Percentiles rank a stretch among this genome's conserved stretches.
phyloP scores from a whole-genome alignment of 2,888 invertebrate species.

The Balanococcus diminutus region DNA sequence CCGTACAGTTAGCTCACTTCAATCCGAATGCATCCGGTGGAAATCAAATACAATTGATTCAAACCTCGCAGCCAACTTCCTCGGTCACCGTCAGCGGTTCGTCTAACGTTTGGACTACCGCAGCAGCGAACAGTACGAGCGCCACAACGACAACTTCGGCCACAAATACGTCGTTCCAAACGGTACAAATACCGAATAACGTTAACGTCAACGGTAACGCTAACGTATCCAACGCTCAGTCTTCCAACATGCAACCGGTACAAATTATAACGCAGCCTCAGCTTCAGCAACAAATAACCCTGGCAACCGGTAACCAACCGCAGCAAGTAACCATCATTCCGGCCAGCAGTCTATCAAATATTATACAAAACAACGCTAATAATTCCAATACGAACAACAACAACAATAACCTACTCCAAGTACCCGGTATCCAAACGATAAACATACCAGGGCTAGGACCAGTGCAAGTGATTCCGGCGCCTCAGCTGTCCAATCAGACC shows the following conservation, averaged over 20 bases:
- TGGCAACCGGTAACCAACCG: conserved; percentile 44
- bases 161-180: not conserved
- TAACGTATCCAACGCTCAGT: conserved; percentile 45
- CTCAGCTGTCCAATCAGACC: conserved; percentile 65
- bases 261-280: conserved; percentile 56
- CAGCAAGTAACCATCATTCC: conserved; percentile 87
- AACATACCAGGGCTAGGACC: conserved; percentile 78
- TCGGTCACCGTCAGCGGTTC: conserved; percentile 31
- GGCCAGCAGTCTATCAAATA: conserved; percentile 66
- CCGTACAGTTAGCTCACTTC: conserved; percentile 75
- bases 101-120: not conserved
- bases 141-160: not conserved
- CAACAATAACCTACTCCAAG: conserved; percentile 60
- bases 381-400: conserved; percentile 55
- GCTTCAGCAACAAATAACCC: conserved; percentile 50
- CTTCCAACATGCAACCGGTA: conserved; percentile 55
- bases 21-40: conserved; percentile 52
- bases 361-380: conserved; percentile 59
- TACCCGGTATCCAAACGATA: conserved; percentile 66
- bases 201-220: conserved; percentile 43
- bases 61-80: conserved; percentile 47
- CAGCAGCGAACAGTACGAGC: conserved; percentile 9
- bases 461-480: conserved; percentile 79
- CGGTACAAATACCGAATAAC: not conserved
- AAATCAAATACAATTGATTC: not conserved